Evolutionary conservation across 2,797 vertebrate genomes (phyloP).

Genomic region (Sebastes nivosus): DNA sequence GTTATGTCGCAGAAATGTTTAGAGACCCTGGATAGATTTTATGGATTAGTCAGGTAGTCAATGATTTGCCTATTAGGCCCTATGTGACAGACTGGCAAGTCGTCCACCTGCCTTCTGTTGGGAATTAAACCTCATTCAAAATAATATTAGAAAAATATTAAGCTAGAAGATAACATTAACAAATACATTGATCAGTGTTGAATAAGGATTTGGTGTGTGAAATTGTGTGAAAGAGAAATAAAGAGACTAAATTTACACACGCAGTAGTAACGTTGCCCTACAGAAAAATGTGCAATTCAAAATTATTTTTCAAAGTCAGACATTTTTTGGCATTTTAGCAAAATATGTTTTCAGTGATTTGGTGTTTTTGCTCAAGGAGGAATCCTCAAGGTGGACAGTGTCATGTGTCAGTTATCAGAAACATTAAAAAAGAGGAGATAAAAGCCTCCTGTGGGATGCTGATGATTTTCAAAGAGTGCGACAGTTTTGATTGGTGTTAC

Average conservation of each 20-base stretch:
- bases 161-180: background rate
- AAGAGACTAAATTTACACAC: background rate
- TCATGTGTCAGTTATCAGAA: conserved; percentile 26
- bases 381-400: conserved; percentile 18
- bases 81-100: background rate
- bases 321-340: background rate
- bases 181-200: background rate
- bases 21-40: background rate
- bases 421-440: conserved; percentile 30
- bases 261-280: background rate
- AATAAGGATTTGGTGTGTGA: background rate
- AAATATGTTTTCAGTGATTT: background rate
- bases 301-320: background rate
- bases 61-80: background rate
- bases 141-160: background rate
- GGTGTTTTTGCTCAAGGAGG: background rate
- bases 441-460: conserved; percentile 29
- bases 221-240: background rate
- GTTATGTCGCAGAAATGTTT: background rate
- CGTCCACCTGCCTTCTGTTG: background rate
- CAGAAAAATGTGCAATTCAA: background rate
- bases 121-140: background rate
- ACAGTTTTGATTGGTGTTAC: conserved; percentile 49
- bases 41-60: background rate
- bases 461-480: conserved; percentile 61